phyloP scores from a whole-genome alignment of 1,140 invertebrate species.

The Eufriesea mexicana region DNA sequence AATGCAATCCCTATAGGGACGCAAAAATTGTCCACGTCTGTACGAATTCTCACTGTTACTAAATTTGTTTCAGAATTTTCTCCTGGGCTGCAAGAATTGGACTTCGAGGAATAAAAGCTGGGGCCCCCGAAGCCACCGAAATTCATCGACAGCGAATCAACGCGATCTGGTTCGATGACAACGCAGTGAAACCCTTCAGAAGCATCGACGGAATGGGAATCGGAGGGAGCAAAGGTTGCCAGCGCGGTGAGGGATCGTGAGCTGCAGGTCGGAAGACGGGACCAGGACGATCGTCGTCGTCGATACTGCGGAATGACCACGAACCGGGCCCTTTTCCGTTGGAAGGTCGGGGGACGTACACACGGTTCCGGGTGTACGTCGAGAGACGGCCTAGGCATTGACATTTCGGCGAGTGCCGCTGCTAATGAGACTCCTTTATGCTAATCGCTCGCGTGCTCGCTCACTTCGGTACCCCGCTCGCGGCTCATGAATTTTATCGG shows the following conservation, averaged over 20 bases:
- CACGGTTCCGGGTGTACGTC: constrained; percentile 65
- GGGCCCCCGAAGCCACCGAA: too few relatives aligned
- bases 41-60: too few relatives aligned
- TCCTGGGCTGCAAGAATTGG: too few relatives aligned
- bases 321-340: constrained; percentile 32
- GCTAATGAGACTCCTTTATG: constrained; percentile 77
- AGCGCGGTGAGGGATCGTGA: neutral
- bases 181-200: neutral
- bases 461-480: constrained; percentile 47
- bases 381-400: constrained; percentile 34
- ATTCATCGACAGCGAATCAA: too few relatives aligned
- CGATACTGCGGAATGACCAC: constrained; percentile 32
- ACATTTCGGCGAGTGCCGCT: constrained; percentile 67
- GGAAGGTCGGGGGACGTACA: constrained; percentile 23
- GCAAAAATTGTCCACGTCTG: too few relatives aligned
- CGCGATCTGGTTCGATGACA: too few relatives aligned
- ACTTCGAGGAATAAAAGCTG: too few relatives aligned
- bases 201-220: too few relatives aligned
- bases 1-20: too few relatives aligned
- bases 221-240: neutral
- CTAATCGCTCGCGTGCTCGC: constrained; percentile 76
- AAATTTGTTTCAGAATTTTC: too few relatives aligned
- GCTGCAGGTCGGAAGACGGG: constrained; percentile 7
- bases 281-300: constrained; percentile 30
- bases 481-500: constrained; percentile 76